Evolutionary conservation across 2,888 invertebrate genomes (phyloP).

Genomic region (Galeopsomyia nigrocyanea): DNA sequence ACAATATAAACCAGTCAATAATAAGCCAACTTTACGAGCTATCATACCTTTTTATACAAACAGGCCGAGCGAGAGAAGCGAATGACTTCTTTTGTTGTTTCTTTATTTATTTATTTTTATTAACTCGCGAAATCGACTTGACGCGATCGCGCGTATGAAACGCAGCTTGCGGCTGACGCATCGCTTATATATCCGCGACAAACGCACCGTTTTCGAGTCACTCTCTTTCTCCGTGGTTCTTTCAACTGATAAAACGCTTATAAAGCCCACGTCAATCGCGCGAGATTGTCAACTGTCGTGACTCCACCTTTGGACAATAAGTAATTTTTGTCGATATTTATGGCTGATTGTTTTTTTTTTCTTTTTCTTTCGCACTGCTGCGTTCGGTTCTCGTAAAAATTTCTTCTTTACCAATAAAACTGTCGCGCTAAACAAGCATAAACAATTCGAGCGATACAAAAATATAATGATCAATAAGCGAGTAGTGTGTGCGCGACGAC

Average conservation of each 20-base stretch:
- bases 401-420: too few species aligned
- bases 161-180: slow-evolving; percentile 25
- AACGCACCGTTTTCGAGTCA: slow-evolving; percentile 50
- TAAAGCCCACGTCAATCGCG: slow-evolving; percentile 20
- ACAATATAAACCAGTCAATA: not conserved
- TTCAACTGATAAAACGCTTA: slow-evolving; percentile 51
- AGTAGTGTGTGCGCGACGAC: too few species aligned
- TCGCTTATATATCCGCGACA: slow-evolving; percentile 40
- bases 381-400: too few species aligned
- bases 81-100: slow-evolving; percentile 6
- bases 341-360: too few species aligned
- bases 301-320: not conserved
- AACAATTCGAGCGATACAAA: too few species aligned
- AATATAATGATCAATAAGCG: too few species aligned
- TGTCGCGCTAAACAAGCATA: too few species aligned
- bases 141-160: not conserved
- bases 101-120: too few species aligned
- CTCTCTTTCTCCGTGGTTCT: slow-evolving; percentile 32
- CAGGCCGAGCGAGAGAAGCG: slow-evolving; percentile 4
- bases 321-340: too few species aligned
- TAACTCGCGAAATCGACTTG: slow-evolving; percentile 32
- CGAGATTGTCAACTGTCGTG: slow-evolving; percentile 1
- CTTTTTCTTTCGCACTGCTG: too few species aligned
- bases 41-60: not conserved
- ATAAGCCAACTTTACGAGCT: slow-evolving; percentile 19